Evolutionary conservation across 2,888 invertebrate species (phyloP).

Genomic region (Cinara cedri): DNA sequence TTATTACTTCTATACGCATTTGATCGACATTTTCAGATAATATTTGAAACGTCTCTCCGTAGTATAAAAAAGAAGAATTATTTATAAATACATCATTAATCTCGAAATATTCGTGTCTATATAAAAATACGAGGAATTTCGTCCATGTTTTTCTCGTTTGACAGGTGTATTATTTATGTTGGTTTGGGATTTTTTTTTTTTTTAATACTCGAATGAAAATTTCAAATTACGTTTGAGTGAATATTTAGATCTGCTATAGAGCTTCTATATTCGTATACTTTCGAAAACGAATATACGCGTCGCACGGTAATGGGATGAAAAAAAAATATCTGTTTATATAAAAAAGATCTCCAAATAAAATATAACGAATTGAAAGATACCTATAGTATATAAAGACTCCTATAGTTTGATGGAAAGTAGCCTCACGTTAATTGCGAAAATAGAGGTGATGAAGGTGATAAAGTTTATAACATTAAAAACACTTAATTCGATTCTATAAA

Average conservation of each 20-base stretch:
- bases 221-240: neutral
- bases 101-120: too few species aligned
- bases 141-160: neutral
- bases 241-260: neutral
- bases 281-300: neutral
- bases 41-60: neutral
- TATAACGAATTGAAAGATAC: conserved; percentile 27
- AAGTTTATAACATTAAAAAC: too few species aligned
- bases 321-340: too few species aligned
- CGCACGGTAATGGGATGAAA: neutral
- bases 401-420: conserved; percentile 25
- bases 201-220: neutral
- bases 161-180: conserved; percentile 8
- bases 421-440: conserved; percentile 8
- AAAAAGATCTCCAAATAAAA: conserved; percentile 19
- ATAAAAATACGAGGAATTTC: too few species aligned
- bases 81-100: too few species aligned
- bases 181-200: neutral
- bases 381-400: conserved; percentile 18
- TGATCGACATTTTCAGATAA: neutral
- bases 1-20: too few species aligned
- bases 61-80: neutral
- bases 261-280: neutral
- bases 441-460: conserved; percentile 8
- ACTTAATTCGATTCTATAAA: too few species aligned